These are phyloP conservation scores for Leontopithecus rosalia DNA, from an alignment of 2,797 vertebrate genomes.

Conservation along the genomic window DNA sequence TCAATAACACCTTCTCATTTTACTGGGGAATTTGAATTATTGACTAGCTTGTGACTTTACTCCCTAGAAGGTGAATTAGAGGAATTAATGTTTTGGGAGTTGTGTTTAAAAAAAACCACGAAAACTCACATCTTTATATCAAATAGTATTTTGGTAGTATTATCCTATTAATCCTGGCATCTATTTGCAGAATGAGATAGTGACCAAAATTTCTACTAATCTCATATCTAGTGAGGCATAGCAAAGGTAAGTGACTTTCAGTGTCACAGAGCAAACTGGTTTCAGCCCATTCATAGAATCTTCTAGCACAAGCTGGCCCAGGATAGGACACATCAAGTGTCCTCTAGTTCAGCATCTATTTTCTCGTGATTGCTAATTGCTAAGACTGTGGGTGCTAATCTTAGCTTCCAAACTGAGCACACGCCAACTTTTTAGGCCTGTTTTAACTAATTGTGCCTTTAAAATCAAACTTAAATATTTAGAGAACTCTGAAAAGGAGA, in stretches of 20 bases:
- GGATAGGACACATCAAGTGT: neutral
- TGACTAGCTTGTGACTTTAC: constrained; percentile 51
- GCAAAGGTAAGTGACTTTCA: neutral
- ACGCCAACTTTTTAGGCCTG: neutral
- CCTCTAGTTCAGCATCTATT: neutral
- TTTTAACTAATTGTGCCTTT: neutral
- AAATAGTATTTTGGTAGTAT: constrained; percentile 32
- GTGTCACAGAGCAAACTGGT: neutral
- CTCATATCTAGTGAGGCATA: neutral
- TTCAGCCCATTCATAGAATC: neutral
- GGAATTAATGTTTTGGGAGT: constrained; percentile 45
- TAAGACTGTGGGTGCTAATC: neutral
- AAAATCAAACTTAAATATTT: constrained; percentile 30
- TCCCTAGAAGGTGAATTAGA: constrained; percentile 42
- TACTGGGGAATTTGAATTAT: constrained; percentile 69
- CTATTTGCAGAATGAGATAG: neutral
- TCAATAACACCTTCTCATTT: constrained; percentile 59
- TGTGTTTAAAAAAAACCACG: neutral
- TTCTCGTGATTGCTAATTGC: neutral
- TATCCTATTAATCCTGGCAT: constrained; percentile 38
- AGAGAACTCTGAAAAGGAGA: neutral
- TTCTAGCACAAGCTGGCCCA: neutral
- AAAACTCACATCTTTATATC: neutral
- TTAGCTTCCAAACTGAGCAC: constrained; percentile 1
- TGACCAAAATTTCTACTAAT: constrained; percentile 15